Base-by-base conservation (phyloP, 2,113 vertebrate genomes). In the Hemichromis elongatus region DNA sequence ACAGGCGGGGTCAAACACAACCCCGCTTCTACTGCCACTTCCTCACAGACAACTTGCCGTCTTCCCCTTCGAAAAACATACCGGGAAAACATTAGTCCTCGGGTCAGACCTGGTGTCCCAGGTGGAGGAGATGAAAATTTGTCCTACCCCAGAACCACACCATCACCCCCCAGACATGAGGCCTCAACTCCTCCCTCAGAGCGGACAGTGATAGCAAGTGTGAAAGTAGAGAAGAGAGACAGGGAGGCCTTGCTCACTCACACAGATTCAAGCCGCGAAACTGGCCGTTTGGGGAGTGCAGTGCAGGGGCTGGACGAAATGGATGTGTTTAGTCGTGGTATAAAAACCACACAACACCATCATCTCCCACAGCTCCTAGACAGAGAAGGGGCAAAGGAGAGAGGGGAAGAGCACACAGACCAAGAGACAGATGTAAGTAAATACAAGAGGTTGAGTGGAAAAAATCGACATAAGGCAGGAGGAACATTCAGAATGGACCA, bases 1-100 rank as follows among this genome's bases (percentile, higher is more conserved):
- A 68, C 28, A 30, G 85, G 93, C 2, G 93, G 93, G 30, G 86
- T 88, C 83, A 96, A 96, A 89, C 93, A 90, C 59, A 95, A 95
- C 80, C 94, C 96, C 0, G 86, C 93, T 2, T 33, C 96, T 13
- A 28, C 89, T 0, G 93, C 95, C 33, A 93, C 95, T 19, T 95
- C 96, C 40, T 94, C 96, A 0, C 42, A 88, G 0, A 95, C 96
- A 3, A 96, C 97, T 21, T 97, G 98, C 79, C 96, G 98, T 2
- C 96, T 99, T 5, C 98, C 97, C 0, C 95, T 98, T 0, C 96
- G 98, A 3, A 99, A 98, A 89, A 98, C 97, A 0, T 98, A 98
- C 87, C 95, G 98, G 0, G 97, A 98, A 88, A 98, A 98, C 11
- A 90, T 97, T 10, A 97, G 96, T 81, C 96, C 96, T n/a, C 93